Evolutionary conservation across 2,888 invertebrate genomes (phyloP).

Genomic region (Molorchus minor): DNA sequence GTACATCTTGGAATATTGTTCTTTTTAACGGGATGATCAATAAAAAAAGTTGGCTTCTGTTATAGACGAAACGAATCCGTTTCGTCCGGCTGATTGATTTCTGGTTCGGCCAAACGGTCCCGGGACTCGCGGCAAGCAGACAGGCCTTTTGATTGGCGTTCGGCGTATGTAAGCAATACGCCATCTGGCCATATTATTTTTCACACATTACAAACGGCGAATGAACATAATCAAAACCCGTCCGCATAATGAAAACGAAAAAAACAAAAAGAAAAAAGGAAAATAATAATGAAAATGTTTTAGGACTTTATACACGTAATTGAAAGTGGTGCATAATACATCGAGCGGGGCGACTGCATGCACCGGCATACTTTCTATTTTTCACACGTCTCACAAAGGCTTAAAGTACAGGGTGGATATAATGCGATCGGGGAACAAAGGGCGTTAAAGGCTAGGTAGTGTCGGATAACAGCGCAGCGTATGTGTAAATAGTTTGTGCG

Average conservation of each 20-base stretch:
- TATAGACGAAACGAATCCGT: no score
- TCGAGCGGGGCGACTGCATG: constrained; percentile 16
- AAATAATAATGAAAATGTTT: constrained; percentile 36
- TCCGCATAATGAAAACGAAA: constrained; percentile 29
- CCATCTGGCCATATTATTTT: constrained; percentile 42
- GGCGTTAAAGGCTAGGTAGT: neutral
- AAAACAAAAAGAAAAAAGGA: no score
- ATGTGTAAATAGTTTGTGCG: no score
- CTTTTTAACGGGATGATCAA: no score
- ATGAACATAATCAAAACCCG: constrained; percentile 38
- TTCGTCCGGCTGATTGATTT: no score
- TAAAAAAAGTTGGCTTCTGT: no score
- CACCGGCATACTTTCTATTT: constrained; percentile 27
- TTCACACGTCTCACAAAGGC: constrained; percentile 21
- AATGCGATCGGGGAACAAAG: neutral
- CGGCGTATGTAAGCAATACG: constrained; percentile 36
- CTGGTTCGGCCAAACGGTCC: constrained; percentile 7
- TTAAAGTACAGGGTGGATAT: constrained; percentile 22
- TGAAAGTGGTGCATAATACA: constrained; percentile 35
- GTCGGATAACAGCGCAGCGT: no score
- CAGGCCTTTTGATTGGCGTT: constrained; percentile 23
- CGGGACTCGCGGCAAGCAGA: constrained; percentile 9
- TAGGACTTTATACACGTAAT: constrained; percentile 33
- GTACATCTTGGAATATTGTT: no score
- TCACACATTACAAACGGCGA: constrained; percentile 39